A percentile compares a stretch with the other conserved stretches of the same genome.
These are phyloP conservation scores for Macroglossus sobrinus DNA, from an alignment of 2,113 vertebrate species.

Conservation along the genomic window DNA sequence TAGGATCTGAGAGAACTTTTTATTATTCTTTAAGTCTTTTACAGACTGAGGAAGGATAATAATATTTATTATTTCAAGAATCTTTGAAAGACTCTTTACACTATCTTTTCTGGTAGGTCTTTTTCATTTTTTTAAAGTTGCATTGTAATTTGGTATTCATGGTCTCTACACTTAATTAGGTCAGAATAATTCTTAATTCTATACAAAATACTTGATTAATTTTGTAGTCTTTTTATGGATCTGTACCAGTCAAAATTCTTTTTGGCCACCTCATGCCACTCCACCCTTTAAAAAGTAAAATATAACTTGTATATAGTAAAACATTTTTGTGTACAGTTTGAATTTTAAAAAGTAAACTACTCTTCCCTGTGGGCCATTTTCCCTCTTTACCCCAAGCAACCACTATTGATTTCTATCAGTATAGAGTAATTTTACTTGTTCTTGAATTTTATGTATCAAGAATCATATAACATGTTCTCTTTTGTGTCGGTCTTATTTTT, in stretches of 20 bases:
- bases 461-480: neutral
- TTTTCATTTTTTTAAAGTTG: neutral
- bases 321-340: neutral
- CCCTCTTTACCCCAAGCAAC: neutral
- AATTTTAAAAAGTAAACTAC: neutral
- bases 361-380: neutral
- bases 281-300: neutral
- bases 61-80: neutral
- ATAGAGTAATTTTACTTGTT: neutral
- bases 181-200: neutral
- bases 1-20: neutral
- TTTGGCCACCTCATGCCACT: neutral
- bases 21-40: neutral
- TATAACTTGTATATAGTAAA: neutral
- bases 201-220: neutral
- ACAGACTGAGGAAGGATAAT: neutral
- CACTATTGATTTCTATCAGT: neutral
- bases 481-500: neutral
- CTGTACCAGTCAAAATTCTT: neutral
- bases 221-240: constrained; percentile 2
- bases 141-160: neutral
- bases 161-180: neutral
- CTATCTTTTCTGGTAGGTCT: neutral
- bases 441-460: neutral
- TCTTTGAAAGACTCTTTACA: neutral